Evolutionary conservation across 2,113 vertebrate species (phyloP).

Genomic region (Grammomys surdaster): DNA sequence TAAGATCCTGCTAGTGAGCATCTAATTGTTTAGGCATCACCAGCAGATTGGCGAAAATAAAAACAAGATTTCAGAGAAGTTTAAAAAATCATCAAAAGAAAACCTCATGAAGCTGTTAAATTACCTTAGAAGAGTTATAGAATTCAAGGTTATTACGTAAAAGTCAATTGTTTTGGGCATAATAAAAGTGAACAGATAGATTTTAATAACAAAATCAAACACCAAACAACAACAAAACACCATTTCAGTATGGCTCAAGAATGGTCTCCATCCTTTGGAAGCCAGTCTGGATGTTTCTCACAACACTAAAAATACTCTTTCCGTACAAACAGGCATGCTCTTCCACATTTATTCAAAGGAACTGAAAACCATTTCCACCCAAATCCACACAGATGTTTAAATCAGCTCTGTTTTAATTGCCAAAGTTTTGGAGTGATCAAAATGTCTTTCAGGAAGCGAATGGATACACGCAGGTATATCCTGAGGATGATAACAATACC

Average conservation of each 20-base stretch:
- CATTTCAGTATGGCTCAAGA: background rate
- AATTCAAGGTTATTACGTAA: background rate
- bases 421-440: background rate
- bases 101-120: background rate
- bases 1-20: background rate
- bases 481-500: background rate
- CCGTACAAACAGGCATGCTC: background rate
- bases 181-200: background rate
- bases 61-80: slow-evolving; percentile 22
- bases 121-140: background rate
- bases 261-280: background rate
- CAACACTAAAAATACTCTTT: background rate
- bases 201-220: background rate
- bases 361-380: background rate
- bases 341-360: background rate
- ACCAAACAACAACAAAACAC: background rate
- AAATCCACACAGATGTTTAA: background rate
- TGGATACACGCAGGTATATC: background rate
- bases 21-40: background rate
- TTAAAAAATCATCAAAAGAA: slow-evolving; percentile 21
- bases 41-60: background rate
- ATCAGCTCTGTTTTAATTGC: background rate
- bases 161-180: background rate
- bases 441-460: background rate
- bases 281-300: background rate